phyloP scores from a whole-genome alignment of 2,888 invertebrate genomes.

The Lamellibrachia columna region DNA sequence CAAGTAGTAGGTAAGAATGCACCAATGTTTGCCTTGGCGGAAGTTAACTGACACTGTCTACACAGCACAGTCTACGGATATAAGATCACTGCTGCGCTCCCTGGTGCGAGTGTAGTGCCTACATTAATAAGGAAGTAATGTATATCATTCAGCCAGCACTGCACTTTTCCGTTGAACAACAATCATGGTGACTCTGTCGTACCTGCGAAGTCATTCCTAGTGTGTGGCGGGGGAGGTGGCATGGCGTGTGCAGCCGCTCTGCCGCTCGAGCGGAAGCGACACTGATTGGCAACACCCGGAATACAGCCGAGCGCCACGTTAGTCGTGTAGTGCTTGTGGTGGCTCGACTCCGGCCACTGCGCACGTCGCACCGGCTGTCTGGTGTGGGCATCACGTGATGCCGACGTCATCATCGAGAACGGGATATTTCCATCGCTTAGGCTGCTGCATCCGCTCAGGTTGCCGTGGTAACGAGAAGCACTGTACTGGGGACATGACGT shows the following conservation, averaged over 20 bases:
- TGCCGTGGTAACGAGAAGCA: neutral
- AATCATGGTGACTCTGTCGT: neutral
- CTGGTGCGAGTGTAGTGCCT: neutral
- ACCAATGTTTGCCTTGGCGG: neutral
- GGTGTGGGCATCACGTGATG: neutral
- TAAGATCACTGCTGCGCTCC: neutral
- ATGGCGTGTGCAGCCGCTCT: neutral
- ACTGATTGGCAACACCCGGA: neutral
- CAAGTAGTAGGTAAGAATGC: neutral
- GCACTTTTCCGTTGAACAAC: too few relatives aligned
- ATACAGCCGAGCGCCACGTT: neutral
- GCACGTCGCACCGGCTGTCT: neutral
- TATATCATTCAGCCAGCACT: neutral
- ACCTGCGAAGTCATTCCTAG: neutral
- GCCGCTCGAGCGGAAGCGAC: neutral
- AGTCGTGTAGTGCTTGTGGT: slow-evolving; percentile 10
- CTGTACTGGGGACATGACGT: neutral
- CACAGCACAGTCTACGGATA: neutral
- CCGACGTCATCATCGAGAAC: neutral
- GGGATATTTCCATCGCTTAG: slow-evolving; percentile 10
- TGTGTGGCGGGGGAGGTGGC: neutral
- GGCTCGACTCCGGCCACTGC: slow-evolving; percentile 3
- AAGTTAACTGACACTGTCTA: neutral
- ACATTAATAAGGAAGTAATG: neutral
- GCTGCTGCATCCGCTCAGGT: neutral